Conservation (phyloP, 2,113 vertebrate genomes). For the Malaclemys terrapin region DNA sequence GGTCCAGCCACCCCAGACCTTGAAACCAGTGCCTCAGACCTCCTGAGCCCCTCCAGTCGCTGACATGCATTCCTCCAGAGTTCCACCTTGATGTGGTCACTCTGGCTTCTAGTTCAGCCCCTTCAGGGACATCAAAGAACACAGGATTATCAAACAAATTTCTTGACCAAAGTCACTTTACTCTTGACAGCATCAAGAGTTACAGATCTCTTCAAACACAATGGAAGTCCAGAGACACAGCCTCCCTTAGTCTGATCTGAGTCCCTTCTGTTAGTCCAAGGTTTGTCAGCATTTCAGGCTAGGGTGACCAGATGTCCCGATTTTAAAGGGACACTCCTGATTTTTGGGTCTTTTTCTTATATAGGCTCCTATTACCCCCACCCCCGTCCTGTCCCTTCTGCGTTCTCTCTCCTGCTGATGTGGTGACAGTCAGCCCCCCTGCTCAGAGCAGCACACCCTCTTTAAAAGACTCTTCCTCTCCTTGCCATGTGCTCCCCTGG, state of each 20-base stretch:
- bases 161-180: accelerated
- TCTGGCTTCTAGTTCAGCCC: background rate
- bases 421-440: background rate
- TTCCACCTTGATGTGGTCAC: background rate
- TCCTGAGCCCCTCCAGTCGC: background rate
- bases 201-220: accelerated
- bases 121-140: accelerated
- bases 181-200: background rate
- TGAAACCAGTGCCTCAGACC: accelerated
- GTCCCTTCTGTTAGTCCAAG: too few species aligned
- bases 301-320: too few species aligned
- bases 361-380: too few species aligned
- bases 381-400: background rate
- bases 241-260: background rate
- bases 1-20: background rate
- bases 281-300: background rate
- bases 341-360: too few species aligned
- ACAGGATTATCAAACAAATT: background rate
- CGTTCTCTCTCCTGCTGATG: background rate
- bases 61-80: background rate
- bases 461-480: background rate
- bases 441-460: background rate
- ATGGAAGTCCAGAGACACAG: background rate
- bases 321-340: too few species aligned
- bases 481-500: accelerated